phyloP scores from a whole-genome alignment of 2,113 vertebrate genomes.

The Talpa occidentalis region DNA sequence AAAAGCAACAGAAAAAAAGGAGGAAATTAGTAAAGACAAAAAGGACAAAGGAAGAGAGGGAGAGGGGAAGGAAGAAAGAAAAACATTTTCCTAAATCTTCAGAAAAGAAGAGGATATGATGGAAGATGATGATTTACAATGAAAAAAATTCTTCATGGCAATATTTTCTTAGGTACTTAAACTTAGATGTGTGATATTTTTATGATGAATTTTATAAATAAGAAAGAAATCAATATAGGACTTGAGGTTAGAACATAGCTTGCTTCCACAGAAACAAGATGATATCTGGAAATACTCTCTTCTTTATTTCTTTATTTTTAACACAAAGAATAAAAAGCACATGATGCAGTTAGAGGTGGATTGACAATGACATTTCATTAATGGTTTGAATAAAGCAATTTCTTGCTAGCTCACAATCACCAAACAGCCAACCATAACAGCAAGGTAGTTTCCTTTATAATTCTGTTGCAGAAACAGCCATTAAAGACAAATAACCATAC shows the following conservation, averaged over 20 bases:
- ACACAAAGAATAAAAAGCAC: conserved; percentile 70
- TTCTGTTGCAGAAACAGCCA: conserved; percentile 62
- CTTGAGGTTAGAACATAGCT: neutral
- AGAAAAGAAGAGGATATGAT: neutral
- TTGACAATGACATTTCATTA: conserved; percentile 87
- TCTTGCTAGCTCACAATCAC: conserved; percentile 70
- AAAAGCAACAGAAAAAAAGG: neutral
- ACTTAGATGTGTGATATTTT: conserved; percentile 35
- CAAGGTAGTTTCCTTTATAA: conserved; percentile 19
- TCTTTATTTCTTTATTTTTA: conserved; percentile 68
- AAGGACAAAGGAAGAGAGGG: neutral
- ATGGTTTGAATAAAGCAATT: conserved; percentile 84
- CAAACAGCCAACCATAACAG: conserved; percentile 62
- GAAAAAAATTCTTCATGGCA: neutral
- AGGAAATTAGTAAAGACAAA: too few relatives aligned
- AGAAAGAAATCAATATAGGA: conserved; percentile 20
- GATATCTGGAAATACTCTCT: conserved; percentile 45
- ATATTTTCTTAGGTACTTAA: neutral
- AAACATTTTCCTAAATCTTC: neutral
- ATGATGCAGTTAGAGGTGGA: conserved; percentile 74
- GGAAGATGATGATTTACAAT: neutral
- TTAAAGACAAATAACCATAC: conserved; percentile 59
- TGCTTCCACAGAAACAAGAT: conserved; percentile 9
- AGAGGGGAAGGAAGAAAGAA: too few relatives aligned
- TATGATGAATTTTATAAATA: conserved; percentile 46